Base-by-base conservation (phyloP, 2,888 invertebrate species). In the Alloplasta piceator region DNA sequence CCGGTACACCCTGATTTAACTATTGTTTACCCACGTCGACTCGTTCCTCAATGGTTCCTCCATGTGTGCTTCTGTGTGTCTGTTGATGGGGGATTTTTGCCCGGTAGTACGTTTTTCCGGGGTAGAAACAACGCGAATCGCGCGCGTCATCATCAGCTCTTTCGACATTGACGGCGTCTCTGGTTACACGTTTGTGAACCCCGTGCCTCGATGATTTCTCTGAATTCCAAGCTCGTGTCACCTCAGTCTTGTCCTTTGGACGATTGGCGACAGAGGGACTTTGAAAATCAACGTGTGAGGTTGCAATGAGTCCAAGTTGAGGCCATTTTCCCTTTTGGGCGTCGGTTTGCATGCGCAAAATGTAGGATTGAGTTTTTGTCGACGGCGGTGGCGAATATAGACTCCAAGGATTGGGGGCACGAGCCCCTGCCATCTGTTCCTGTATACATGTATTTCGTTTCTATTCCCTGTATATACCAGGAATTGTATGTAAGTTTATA, bases 1-100 rank as follows among this genome's bases (percentile, higher is more conserved):
- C 88, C 88, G 88, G 86, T 89, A 86, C 87, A 52, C 67, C 87
- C 90, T 91, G 91, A 91, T 91, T 91, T 90, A 89, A 89, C 89
- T 89, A 91, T 91, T 91, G 91, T 91, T 90, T 89, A 88, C 89
- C 83, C 56, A 75, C 71, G 61, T 55, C 75, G 61, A 70, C 71
- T 61, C 75, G 70, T 71, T 80, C 36, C 26, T 26, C 26, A 26
- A 26, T 26, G 26, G 26, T 3, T 26, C 26, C 26, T 26, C 12
- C 64, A 4, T 6, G 14, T 64, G 58, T 80, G 84, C 85, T 83
- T 84, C 80, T 64, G 78, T 66, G 48, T 67, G 72, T 73, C 2
- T 66, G 12, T 52, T 41, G 43, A 26, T 14, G 26, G 39, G 36
- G 48, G 58, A 16, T 58, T 50, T 66, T 55, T 7, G 50, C 48